Conservation (phyloP, 2,888 invertebrate species). For the Sthenelais limicola region DNA sequence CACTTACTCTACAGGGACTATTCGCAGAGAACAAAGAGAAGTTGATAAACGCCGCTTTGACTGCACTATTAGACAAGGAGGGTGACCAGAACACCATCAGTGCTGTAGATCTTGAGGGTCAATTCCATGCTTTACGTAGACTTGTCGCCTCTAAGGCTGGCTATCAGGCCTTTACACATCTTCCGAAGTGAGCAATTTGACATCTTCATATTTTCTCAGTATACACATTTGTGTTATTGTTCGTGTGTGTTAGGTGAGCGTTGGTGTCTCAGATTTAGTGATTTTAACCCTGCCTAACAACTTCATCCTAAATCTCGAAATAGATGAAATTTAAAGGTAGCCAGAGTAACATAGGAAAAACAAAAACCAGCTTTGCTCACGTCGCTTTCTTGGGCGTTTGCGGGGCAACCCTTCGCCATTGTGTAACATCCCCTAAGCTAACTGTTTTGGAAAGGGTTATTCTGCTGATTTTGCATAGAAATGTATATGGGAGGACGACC, state of each 20-base stretch:
- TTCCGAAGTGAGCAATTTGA: slow-evolving; percentile 80
- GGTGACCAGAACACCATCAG: slow-evolving; percentile 68
- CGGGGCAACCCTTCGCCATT: no score
- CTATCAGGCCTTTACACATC: slow-evolving; percentile 93
- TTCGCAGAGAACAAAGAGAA: slow-evolving; percentile 98
- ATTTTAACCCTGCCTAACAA: no score
- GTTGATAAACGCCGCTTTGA: slow-evolving; percentile 91
- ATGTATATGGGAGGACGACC: no score
- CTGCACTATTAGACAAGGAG: slow-evolving; percentile 84
- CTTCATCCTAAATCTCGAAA: no score
- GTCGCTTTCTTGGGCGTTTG: no score
- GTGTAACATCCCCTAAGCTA: no score
- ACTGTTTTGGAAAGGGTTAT: no score
- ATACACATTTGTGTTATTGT: background rate
- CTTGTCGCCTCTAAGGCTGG: slow-evolving; percentile 98
- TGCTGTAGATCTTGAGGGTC: slow-evolving; percentile 86
- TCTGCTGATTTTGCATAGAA: no score
- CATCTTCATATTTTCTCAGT: background rate
- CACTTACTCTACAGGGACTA: slow-evolving; percentile 87
- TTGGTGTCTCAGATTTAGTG: no score
- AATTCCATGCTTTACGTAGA: slow-evolving; percentile 93
- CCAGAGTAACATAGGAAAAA: no score
- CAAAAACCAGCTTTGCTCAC: no score
- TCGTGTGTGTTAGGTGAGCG: background rate
- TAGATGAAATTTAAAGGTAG: no score